phyloP scores from a whole-genome alignment of 2,113 vertebrate species.

The Phaethornis superciliosus region DNA sequence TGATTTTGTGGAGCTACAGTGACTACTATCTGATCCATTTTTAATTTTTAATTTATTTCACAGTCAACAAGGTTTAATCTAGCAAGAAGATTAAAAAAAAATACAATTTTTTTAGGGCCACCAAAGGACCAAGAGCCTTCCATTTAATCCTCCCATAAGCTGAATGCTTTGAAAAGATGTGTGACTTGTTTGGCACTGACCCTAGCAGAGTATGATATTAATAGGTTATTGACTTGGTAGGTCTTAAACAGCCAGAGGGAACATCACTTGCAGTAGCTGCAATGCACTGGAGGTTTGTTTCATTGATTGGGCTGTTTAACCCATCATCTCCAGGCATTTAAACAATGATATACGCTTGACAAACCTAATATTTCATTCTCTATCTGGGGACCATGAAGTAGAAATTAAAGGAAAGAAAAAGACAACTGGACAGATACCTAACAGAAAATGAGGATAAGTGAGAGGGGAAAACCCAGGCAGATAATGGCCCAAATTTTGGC shows the following conservation, averaged over 20 bases:
- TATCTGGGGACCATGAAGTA: slow-evolving; percentile 78
- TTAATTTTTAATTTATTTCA: slow-evolving; percentile 56
- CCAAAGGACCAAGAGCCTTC: slow-evolving; percentile 46
- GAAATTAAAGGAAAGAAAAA: slow-evolving; percentile 79
- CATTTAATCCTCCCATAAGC: slow-evolving; percentile 63
- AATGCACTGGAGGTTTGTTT: slow-evolving; percentile 84
- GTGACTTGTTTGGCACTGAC: slow-evolving; percentile 75
- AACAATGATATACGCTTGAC: slow-evolving; percentile 84
- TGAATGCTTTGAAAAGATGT: slow-evolving; percentile 67
- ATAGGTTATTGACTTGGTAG: slow-evolving; percentile 87
- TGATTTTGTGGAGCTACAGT: slow-evolving; percentile 28
- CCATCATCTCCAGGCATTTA: slow-evolving; percentile 85
- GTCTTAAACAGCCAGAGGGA: slow-evolving; percentile 82
- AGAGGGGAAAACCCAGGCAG: slow-evolving; percentile 48
- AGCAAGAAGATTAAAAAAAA: slow-evolving; percentile 42
- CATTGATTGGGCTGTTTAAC: slow-evolving; percentile 87
- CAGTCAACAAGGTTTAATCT: slow-evolving; percentile 50
- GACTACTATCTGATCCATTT: slow-evolving; percentile 27
- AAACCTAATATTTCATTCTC: slow-evolving; percentile 87
- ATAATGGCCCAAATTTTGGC: slow-evolving; percentile 63
- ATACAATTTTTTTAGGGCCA: slow-evolving; percentile 39
- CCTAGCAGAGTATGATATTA: slow-evolving; percentile 83
- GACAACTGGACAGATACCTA: slow-evolving; percentile 76
- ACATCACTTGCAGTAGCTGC: slow-evolving; percentile 75
- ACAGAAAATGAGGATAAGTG: slow-evolving; percentile 80